A percentile compares a stretch with the other conserved stretches of the same genome.
Evolutionary conservation across 2,888 invertebrate genomes (phyloP).

Genomic region (Campoplex nolae): DNA sequence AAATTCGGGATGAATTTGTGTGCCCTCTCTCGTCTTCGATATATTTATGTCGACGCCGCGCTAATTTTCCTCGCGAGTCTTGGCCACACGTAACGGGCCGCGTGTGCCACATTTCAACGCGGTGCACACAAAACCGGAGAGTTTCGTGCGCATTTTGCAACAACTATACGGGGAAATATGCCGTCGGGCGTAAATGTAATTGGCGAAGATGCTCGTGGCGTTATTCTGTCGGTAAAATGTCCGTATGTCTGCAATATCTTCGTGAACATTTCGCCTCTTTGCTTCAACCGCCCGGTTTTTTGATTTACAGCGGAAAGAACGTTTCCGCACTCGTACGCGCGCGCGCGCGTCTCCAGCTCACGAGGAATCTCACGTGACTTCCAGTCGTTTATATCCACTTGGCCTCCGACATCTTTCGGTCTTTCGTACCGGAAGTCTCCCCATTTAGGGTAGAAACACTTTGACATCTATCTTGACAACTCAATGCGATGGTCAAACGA

Average conservation of each 20-base stretch:
- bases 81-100: slow-evolving; percentile 22
- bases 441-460: background rate
- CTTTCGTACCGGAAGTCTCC: slow-evolving; percentile 9
- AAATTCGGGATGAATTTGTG: slow-evolving; percentile 2
- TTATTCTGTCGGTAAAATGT: slow-evolving; percentile 42
- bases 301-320: slow-evolving; percentile 64
- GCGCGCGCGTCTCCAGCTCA: background rate
- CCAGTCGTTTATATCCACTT: background rate
- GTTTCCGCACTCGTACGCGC: slow-evolving; percentile 46
- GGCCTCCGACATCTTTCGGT: slow-evolving; percentile 13
- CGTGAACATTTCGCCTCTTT: slow-evolving; percentile 48
- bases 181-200: slow-evolving; percentile 69
- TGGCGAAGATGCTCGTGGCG: slow-evolving; percentile 46
- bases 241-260: background rate
- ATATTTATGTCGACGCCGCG: slow-evolving; percentile 80
- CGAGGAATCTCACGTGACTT: background rate
- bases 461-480: slow-evolving; percentile 2
- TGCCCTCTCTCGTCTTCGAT: slow-evolving; percentile 73
- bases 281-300: slow-evolving; percentile 25
- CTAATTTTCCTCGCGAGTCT: slow-evolving; percentile 72
- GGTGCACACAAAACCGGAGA: slow-evolving; percentile 49
- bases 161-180: slow-evolving; percentile 62
- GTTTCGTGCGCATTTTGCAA: slow-evolving; percentile 68
- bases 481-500: background rate
- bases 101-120: slow-evolving; percentile 76